These are phyloP conservation scores for Sebastiscus albofasciatus DNA, from an alignment of 2,797 vertebrate genomes.

Conservation along the genomic window DNA sequence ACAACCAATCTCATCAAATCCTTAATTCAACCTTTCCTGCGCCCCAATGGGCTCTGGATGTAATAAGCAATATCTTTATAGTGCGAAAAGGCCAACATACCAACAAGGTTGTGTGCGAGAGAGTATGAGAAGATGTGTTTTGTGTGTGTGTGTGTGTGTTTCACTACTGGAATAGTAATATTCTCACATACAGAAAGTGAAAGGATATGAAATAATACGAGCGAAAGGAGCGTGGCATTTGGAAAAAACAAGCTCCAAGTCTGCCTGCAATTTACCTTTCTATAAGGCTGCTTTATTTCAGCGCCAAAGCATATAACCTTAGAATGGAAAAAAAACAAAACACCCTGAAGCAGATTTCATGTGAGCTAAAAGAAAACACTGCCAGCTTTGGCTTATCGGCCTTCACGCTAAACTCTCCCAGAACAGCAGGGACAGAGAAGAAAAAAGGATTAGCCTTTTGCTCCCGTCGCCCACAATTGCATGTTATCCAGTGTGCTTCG, in stretches of 20 bases:
- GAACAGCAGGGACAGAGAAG: neutral
- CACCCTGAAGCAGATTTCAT: conserved; percentile 14
- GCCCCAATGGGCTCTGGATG: conserved; percentile 38
- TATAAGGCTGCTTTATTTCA: conserved; percentile 15
- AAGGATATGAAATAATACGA: conserved; percentile 35
- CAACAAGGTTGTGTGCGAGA: conserved; percentile 27
- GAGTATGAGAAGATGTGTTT: neutral
- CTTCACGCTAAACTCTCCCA: conserved; percentile 13
- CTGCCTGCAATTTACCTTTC: conserved; percentile 7
- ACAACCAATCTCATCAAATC: conserved; percentile 69
- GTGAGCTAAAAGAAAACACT: conserved; percentile 21
- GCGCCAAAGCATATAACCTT: conserved; percentile 3
- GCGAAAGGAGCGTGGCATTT: conserved; percentile 30
- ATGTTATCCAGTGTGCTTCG: conserved; percentile 8
- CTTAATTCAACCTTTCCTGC: conserved; percentile 7
- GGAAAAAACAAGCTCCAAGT: conserved; percentile 5
- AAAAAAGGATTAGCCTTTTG: conserved; percentile 25
- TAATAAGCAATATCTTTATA: conserved; percentile 62
- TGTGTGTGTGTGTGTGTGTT: neutral
- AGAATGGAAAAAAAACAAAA: conserved; percentile 16
- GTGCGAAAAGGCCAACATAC: conserved; percentile 41
- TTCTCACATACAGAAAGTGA: neutral
- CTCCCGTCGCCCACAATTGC: conserved; percentile 2
- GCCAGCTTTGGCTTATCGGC: conserved; percentile 9
- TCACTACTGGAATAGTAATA: neutral